Conservation (phyloP, 1,140 invertebrate species). For the Euschistus heros region DNA sequence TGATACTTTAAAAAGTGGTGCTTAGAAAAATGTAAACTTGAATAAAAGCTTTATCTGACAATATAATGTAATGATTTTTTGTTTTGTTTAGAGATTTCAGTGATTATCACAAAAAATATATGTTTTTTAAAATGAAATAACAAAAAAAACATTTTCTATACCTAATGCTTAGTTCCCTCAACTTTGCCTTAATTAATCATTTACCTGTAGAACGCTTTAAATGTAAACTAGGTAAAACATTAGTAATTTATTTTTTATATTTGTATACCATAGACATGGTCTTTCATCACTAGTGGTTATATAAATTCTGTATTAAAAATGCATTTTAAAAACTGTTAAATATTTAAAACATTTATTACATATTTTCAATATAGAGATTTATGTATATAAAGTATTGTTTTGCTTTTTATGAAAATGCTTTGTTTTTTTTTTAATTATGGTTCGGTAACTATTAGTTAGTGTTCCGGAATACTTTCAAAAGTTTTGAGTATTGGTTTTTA, state of each 20-base stretch:
- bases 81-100: too few relatives aligned
- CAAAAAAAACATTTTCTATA: too few relatives aligned
- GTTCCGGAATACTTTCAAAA: too few relatives aligned
- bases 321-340: background rate
- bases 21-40: too few relatives aligned
- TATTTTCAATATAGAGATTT: constrained; percentile 10
- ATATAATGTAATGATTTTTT: too few relatives aligned
- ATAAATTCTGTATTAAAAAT: background rate
- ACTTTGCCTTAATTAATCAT: constrained; percentile 1
- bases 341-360: constrained; percentile 4
- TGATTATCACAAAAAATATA: too few relatives aligned
- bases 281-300: constrained; percentile 7
- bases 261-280: constrained; percentile 12
- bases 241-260: constrained; percentile 15
- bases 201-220: constrained; percentile 8
- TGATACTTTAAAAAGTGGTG: too few relatives aligned
- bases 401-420: background rate
- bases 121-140: too few relatives aligned
- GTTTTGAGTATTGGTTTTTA: too few relatives aligned
- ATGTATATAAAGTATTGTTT: constrained; percentile 6
- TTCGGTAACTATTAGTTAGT: too few relatives aligned
- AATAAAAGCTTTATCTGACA: too few relatives aligned
- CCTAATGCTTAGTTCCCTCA: too few relatives aligned
- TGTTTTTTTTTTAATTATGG: background rate
- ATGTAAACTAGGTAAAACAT: constrained; percentile 5